Percentiles rank a stretch among this genome's conserved stretches.
These are phyloP conservation scores for Himalopsyche anomala DNA, from an alignment of 2,888 invertebrate genomes.

Conservation along the genomic window DNA sequence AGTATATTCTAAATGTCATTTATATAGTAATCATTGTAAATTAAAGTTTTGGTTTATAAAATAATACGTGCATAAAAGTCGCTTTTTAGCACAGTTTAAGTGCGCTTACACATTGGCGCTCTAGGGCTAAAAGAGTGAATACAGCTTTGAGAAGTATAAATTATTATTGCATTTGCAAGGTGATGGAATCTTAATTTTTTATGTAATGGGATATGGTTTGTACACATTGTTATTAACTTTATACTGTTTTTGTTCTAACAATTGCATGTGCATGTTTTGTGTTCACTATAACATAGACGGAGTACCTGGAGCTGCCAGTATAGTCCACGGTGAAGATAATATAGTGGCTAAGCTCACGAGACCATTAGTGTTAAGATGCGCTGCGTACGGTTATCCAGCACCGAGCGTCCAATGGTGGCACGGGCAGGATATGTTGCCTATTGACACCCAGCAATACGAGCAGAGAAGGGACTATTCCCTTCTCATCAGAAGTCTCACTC, in stretches of 20 bases:
- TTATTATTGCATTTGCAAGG: too few relatives aligned
- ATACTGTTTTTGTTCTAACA: slow-evolving; percentile 44
- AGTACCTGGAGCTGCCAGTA: slow-evolving; percentile 77
- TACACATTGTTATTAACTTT: not conserved
- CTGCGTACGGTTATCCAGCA: slow-evolving; percentile 87
- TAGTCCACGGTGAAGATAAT: slow-evolving; percentile 80
- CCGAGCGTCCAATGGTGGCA: slow-evolving; percentile 92
- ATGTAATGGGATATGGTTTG: not conserved
- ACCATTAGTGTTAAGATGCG: slow-evolving; percentile 85
- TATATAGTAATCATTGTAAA: too few relatives aligned
- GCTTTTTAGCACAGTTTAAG: too few relatives aligned
- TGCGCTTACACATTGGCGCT: too few relatives aligned
- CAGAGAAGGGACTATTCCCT: slow-evolving; percentile 85
- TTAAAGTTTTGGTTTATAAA: too few relatives aligned
- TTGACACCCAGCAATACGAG: slow-evolving; percentile 82
- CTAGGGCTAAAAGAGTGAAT: too few relatives aligned
- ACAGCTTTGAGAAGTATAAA: too few relatives aligned
- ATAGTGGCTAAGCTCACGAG: slow-evolving; percentile 84
- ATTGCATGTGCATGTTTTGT: slow-evolving; percentile 53
- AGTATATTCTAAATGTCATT: too few relatives aligned
- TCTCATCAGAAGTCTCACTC: slow-evolving; percentile 82
- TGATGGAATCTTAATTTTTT: too few relatives aligned
- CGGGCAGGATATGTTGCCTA: slow-evolving; percentile 85
- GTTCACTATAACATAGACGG: slow-evolving; percentile 74
- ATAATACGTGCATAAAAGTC: too few relatives aligned